Evolutionary conservation across 2,888 invertebrate species (phyloP).

Genomic region (Lottia gigantea): DNA sequence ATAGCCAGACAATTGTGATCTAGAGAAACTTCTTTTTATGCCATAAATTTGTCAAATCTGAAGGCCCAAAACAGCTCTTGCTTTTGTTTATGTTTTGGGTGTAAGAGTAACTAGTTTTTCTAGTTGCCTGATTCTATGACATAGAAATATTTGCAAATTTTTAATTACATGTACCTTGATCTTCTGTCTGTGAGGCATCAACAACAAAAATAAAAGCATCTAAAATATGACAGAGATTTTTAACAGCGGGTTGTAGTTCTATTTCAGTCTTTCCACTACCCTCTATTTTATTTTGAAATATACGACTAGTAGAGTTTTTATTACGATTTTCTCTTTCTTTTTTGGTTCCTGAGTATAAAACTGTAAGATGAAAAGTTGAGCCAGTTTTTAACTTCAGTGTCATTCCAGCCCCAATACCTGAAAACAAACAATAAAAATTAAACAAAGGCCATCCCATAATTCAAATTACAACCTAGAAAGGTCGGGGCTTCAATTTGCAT

Average conservation of each 20-base stretch:
- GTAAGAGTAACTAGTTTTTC: too few species aligned
- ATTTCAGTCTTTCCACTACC: conserved; percentile 28
- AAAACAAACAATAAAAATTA: conserved; percentile 1
- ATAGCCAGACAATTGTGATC: too few species aligned
- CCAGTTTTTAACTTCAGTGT: conserved; percentile 42
- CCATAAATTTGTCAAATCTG: too few species aligned
- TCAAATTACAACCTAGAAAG: too few species aligned
- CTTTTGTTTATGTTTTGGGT: too few species aligned
- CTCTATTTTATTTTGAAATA: conserved; percentile 33
- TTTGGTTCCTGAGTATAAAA: conserved; percentile 54
- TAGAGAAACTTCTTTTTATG: too few species aligned
- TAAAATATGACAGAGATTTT: conserved; percentile 59
- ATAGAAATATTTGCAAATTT: too few species aligned
- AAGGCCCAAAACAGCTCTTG: too few species aligned
- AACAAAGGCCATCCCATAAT: too few species aligned
- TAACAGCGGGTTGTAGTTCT: conserved; percentile 54
- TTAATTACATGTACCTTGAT: conserved; percentile 34
- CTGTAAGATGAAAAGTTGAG: conserved; percentile 48
- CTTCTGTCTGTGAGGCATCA: conserved; percentile 46
- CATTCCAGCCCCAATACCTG: conserved; percentile 58
- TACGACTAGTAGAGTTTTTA: conserved; percentile 41
- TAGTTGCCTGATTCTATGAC: too few species aligned
- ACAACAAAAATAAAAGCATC: conserved; percentile 65
- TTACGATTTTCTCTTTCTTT: conserved; percentile 43
- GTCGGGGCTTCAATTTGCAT: too few species aligned